Percentiles rank a stretch among this genome's conserved stretches.
Conservation (phyloP, 2,888 invertebrate genomes). For the Philonicus albiceps region DNA sequence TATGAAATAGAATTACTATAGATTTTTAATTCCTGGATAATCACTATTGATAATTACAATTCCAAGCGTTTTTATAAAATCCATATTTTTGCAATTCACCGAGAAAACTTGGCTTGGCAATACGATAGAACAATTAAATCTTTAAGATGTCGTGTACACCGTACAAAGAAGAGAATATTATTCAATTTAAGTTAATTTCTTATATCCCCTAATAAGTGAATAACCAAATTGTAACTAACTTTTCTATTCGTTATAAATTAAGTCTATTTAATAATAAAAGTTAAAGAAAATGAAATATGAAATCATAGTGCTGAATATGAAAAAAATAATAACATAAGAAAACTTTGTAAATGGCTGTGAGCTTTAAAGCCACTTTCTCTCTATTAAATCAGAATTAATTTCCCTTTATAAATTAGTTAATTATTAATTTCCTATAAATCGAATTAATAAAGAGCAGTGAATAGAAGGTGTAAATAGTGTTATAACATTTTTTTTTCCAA, state of each 20-base stretch:
- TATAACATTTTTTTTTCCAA: neutral
- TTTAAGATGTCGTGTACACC: too few relatives aligned
- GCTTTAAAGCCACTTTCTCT: constrained; percentile 25
- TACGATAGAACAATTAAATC: too few relatives aligned
- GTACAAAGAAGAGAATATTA: too few relatives aligned
- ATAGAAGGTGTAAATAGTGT: neutral
- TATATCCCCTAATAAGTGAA: neutral
- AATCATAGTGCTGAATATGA: neutral
- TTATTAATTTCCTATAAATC: neutral
- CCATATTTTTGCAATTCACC: too few relatives aligned
- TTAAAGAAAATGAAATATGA: neutral
- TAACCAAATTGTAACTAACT: neutral
- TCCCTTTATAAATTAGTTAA: constrained; percentile 1
- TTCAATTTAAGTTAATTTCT: too few relatives aligned
- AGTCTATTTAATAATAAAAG: neutral
- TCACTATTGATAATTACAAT: too few relatives aligned
- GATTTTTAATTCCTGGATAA: too few relatives aligned
- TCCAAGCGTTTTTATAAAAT: too few relatives aligned
- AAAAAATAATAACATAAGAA: neutral
- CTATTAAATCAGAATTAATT: constrained; percentile 6
- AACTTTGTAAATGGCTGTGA: constrained; percentile 32
- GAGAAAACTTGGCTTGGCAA: too few relatives aligned
- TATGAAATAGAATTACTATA: too few relatives aligned
- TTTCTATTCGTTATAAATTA: neutral
- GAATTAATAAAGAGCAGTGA: neutral